Conservation (phyloP, 2,113 vertebrate genomes). For the Abramis brama region DNA sequence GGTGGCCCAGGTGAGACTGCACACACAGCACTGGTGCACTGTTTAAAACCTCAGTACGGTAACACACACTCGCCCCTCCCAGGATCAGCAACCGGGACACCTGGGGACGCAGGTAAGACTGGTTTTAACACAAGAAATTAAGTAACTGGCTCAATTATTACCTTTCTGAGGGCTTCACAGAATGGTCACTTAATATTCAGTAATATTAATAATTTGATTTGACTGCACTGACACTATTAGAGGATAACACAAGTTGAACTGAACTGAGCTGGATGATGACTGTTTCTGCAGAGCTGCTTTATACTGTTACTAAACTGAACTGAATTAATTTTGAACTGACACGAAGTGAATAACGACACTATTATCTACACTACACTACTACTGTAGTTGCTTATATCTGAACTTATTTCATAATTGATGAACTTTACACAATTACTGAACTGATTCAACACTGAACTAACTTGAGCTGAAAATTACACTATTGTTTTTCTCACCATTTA, state of each 20-base stretch:
- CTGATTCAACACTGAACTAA: too few relatives aligned
- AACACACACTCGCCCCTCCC: slow-evolving; percentile 92
- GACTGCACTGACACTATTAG: not conserved
- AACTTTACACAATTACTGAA: too few relatives aligned
- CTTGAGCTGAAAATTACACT: too few relatives aligned
- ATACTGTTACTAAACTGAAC: too few relatives aligned
- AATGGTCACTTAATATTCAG: not conserved
- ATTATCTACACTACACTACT: too few relatives aligned
- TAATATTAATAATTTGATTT: not conserved
- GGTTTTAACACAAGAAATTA: not conserved
- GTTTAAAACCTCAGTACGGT: slow-evolving; percentile 92
- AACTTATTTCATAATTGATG: too few relatives aligned
- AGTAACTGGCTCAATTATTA: not conserved
- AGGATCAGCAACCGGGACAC: slow-evolving; percentile 95
- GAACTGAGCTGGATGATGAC: too few relatives aligned
- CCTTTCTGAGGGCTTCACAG: not conserved
- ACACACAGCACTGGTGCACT: slow-evolving; percentile 91
- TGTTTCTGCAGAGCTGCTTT: too few relatives aligned
- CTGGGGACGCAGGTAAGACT: slow-evolving; percentile 67
- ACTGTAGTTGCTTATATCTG: too few relatives aligned
- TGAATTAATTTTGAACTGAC: too few relatives aligned
- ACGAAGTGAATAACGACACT: too few relatives aligned
- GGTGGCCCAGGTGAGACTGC: slow-evolving; percentile 91
- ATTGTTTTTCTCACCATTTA: not conserved
- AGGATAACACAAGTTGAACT: too few relatives aligned